Percentiles rank a stretch among this genome's conserved stretches.
These are phyloP conservation scores for Drosophila nr. perissopoda DNA, from an alignment of 2,888 invertebrate genomes.

Conservation along the genomic window DNA sequence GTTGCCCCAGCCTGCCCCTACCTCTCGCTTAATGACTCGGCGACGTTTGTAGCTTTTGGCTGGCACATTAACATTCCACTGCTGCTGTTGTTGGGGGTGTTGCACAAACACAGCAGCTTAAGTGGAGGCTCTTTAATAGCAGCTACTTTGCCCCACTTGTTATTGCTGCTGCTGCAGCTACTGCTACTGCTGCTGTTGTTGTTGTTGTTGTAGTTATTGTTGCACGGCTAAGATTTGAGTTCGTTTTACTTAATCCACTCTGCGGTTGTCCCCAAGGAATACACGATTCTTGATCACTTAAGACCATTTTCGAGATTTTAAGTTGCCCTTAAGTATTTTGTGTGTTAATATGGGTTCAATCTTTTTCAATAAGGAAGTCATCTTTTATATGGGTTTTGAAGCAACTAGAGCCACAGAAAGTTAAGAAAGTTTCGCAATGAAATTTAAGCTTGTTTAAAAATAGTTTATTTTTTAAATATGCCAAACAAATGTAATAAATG, in stretches of 20 bases:
- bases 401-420: neutral
- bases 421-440: neutral
- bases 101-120: slow-evolving; percentile 61
- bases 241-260: slow-evolving; percentile 52
- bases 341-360: slow-evolving; percentile 36
- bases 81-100: slow-evolving; percentile 52
- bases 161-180: slow-evolving; percentile 1
- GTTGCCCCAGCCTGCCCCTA: slow-evolving; percentile 9
- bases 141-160: slow-evolving; percentile 50
- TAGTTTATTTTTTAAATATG: neutral
- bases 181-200: slow-evolving; percentile 1
- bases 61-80: slow-evolving; percentile 74
- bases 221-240: slow-evolving; percentile 14
- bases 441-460: neutral
- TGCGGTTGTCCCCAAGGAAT: slow-evolving; percentile 41
- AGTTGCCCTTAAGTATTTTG: slow-evolving; percentile 16
- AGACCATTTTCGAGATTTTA: slow-evolving; percentile 15
- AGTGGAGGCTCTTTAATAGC: slow-evolving; percentile 56
- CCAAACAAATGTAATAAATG: neutral
- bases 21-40: slow-evolving; percentile 61
- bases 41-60: slow-evolving; percentile 69
- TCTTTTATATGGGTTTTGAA: slow-evolving; percentile 12
- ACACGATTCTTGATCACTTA: slow-evolving; percentile 38
- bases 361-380: slow-evolving; percentile 22
- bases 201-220: slow-evolving; percentile 8